These are phyloP conservation scores for Danaus melanippus DNA, from an alignment of 1,140 invertebrate species.

Conservation along the genomic window DNA sequence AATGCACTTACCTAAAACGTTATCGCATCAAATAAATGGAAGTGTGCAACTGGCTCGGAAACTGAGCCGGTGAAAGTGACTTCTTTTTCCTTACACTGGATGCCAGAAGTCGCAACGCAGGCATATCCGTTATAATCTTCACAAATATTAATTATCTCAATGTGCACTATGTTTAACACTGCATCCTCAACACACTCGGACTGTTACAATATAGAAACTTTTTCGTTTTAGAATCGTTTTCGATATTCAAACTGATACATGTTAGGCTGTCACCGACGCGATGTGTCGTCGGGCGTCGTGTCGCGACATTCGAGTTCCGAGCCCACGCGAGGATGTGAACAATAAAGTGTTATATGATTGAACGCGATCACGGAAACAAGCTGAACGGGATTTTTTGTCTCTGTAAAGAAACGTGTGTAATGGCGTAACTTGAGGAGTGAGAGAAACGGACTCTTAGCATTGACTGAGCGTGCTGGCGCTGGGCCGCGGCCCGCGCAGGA, in stretches of 20 bases:
- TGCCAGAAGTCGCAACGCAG: slow-evolving; percentile 52
- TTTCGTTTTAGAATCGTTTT: slow-evolving; percentile 34
- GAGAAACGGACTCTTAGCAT: slow-evolving; percentile 50
- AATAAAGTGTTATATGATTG: slow-evolving; percentile 42
- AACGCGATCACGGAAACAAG: slow-evolving; percentile 37
- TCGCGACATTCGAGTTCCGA: slow-evolving; percentile 20
- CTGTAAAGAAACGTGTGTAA: slow-evolving; percentile 25
- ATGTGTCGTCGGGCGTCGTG: slow-evolving; percentile 25
- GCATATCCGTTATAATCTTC: slow-evolving; percentile 59
- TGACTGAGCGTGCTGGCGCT: slow-evolving; percentile 55
- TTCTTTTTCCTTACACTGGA: slow-evolving; percentile 67
- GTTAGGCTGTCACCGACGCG: slow-evolving; percentile 29
- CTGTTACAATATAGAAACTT: slow-evolving; percentile 10
- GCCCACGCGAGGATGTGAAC: slow-evolving; percentile 50
- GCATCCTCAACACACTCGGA: slow-evolving; percentile 43
- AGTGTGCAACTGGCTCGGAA: slow-evolving; percentile 41
- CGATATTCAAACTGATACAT: slow-evolving; percentile 36
- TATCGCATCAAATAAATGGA: slow-evolving; percentile 63
- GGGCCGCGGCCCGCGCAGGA: slow-evolving; percentile 57
- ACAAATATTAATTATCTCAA: slow-evolving; percentile 23
- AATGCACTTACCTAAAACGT: slow-evolving; percentile 64
- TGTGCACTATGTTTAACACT: slow-evolving; percentile 43
- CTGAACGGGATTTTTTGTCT: slow-evolving; percentile 34
- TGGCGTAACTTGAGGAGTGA: slow-evolving; percentile 36
- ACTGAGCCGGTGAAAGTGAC: slow-evolving; percentile 38